Base-by-base conservation (phyloP, 1,140 invertebrate species). In the Lordiphosa collinella region DNA sequence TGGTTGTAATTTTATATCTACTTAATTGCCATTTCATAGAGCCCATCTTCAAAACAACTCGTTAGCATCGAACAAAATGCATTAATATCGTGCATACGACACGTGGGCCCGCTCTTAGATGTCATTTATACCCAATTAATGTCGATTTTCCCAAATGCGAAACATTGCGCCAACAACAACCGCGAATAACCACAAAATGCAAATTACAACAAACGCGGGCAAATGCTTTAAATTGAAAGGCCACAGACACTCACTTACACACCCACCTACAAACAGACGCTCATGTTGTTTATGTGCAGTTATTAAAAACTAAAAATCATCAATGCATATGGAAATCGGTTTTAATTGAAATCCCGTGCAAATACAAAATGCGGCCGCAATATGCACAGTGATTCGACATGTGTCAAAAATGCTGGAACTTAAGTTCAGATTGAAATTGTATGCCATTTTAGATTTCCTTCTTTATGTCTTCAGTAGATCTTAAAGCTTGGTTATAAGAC, bases 261-360 rank as follows among this genome's bases (percentile, higher is more conserved):
- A 34, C 5, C 25, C 25, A 44, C 34, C 25, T 29, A 49, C 31
- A 49, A 12, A 31, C 49, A 38, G 4, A 37, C 13, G 8, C 13
- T 35, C 5, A 49, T 22, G 47, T 36, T 40, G 44, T 35, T 54
- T 34, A 31, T 54, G 32, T 50, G 37, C 44, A 49, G 53, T 34
- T 41, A 47, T 50, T 44, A 57, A 60, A 63, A 58, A 58, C 43
- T 53, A 49, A 55, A 73, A 59, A 43, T 38, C 41, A 59, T 50
- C 34, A 53, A 62, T 51, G 41, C 51, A 67, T 58, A 46, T 46
- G 41, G 10, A 63, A 54, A 59, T 52, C 52, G 48, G 12, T 54
- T 68, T 64, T 59, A 72, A 73, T 73, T 63, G 34, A 61, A 82
- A 52, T 14, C 38, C 51, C 32, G 25, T 29, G 12, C 3, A 18